Conservation (phyloP, 2,888 invertebrate genomes). For the Phlogophora meticulosa region DNA sequence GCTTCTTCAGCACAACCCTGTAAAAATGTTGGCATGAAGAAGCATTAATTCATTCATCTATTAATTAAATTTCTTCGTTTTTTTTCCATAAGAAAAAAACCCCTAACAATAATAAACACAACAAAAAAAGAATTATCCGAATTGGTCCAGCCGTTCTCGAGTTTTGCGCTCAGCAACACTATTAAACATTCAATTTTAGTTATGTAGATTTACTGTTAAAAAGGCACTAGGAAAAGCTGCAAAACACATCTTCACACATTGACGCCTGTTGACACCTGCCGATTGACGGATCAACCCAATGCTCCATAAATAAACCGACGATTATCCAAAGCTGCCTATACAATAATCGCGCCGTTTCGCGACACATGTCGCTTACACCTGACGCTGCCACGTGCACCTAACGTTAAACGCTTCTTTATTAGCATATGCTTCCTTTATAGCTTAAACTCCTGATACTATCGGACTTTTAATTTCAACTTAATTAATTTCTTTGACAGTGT, state of each 20-base stretch:
- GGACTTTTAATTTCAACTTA: background rate
- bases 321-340: conserved; percentile 35
- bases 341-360: conserved; percentile 72
- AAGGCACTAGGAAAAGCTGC: conserved; percentile 7
- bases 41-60: no score
- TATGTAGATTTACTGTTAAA: no score
- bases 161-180: no score
- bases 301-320: conserved; percentile 18
- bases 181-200: no score
- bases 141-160: no score
- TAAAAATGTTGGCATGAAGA: no score
- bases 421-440: conserved; percentile 60
- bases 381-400: conserved; percentile 76
- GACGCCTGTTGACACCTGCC: conserved; percentile 8
- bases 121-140: no score
- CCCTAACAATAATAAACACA: no score
- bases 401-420: conserved; percentile 62
- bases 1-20: no score
- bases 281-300: conserved; percentile 24
- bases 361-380: conserved; percentile 82
- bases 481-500: conserved; percentile 3
- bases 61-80: no score
- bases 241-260: conserved; percentile 18
- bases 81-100: no score
- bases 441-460: conserved; percentile 29